A percentile compares a stretch with the other conserved stretches of the same genome.
These are phyloP conservation scores for Podotricha telesiphe DNA, from an alignment of 2,888 invertebrate species.

Conservation along the genomic window DNA sequence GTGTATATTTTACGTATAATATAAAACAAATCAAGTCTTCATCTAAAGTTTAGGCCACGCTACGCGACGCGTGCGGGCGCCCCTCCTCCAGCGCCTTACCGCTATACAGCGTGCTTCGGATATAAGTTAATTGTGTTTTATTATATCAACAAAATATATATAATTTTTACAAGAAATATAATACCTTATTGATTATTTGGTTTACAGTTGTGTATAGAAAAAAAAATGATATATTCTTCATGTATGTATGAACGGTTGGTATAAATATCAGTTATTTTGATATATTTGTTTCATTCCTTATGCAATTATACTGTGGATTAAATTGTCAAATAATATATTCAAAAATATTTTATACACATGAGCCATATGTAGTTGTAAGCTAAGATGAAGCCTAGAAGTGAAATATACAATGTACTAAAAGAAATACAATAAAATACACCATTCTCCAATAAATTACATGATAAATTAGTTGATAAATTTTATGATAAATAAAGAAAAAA, in stretches of 20 bases:
- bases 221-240: background rate
- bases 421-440: background rate
- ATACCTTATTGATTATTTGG: conserved; percentile 18
- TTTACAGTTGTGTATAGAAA: background rate
- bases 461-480: background rate
- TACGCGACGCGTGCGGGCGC: conserved; percentile 61
- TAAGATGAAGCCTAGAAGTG: background rate
- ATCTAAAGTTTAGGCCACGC: conserved; percentile 56
- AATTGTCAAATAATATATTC: background rate
- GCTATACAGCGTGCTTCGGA: conserved; percentile 66
- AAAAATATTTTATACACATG: background rate
- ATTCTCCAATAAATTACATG: no score
- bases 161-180: conserved; percentile 23
- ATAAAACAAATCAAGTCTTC: conserved; percentile 38
- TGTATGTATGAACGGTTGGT: background rate
- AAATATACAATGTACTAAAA: no score
- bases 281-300: no score
- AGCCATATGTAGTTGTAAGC: background rate
- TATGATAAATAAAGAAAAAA: background rate
- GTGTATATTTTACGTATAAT: background rate
- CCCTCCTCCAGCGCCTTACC: conserved; percentile 78
- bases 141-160: conserved; percentile 30
- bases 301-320: no score
- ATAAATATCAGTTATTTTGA: background rate
- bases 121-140: conserved; percentile 51